phyloP scores from a whole-genome alignment of 2,797 vertebrate genomes.

The Tamandua tetradactyla region DNA sequence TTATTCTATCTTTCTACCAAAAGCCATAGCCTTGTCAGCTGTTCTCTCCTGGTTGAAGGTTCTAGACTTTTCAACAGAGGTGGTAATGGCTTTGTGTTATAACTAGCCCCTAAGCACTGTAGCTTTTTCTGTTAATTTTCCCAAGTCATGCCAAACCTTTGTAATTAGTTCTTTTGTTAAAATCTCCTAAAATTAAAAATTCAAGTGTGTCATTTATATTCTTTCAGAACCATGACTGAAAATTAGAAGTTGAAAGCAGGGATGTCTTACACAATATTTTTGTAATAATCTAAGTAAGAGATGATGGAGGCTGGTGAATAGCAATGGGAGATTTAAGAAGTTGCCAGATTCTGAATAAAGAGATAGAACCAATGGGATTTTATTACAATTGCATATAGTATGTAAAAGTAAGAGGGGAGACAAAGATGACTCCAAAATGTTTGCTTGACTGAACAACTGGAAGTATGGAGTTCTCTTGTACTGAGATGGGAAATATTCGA shows the following conservation, averaged over 20 bases:
- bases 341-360: neutral
- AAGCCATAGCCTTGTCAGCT: neutral
- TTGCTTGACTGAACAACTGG: neutral
- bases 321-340: neutral
- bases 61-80: neutral
- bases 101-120: neutral
- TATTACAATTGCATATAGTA: neutral
- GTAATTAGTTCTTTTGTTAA: neutral
- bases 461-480: neutral
- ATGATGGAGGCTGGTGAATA: neutral
- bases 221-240: neutral
- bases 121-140: neutral
- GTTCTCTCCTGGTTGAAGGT: neutral
- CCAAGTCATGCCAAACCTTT: neutral
- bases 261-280: neutral
- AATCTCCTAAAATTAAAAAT: neutral
- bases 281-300: slow-evolving; percentile 44
- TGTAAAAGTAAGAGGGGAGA: neutral
- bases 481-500: neutral
- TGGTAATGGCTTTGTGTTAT: neutral
- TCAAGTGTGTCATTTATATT: neutral
- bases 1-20: neutral
- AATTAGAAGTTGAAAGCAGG: neutral
- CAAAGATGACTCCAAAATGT: neutral
- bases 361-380: neutral